Evolutionary conservation across 2,888 invertebrate species (phyloP).

Genomic region (Kuschelorhynchus macadamiae): DNA sequence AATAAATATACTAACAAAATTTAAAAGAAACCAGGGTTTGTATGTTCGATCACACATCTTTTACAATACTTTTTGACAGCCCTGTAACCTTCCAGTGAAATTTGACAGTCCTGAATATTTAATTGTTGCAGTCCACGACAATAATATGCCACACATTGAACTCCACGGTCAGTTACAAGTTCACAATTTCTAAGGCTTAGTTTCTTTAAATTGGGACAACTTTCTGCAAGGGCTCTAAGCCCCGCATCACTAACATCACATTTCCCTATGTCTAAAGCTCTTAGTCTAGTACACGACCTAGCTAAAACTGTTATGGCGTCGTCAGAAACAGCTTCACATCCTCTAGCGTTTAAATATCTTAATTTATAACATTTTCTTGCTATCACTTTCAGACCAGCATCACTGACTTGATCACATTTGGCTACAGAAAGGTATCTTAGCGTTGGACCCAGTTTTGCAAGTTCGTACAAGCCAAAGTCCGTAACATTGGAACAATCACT

Average conservation of each 20-base stretch:
- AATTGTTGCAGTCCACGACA: conserved; percentile 91
- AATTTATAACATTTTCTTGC: conserved; percentile 91
- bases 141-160: conserved; percentile 90
- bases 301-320: conserved; percentile 90
- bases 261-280: conserved; percentile 92
- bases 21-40: conserved; percentile 93
- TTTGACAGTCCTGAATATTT: conserved; percentile 94
- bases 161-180: conserved; percentile 89
- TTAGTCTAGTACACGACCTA: conserved; percentile 85
- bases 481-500: conserved; percentile 92
- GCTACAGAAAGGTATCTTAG: conserved; percentile 93
- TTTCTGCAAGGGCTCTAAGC: conserved; percentile 87
- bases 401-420: conserved; percentile 93
- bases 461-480: conserved; percentile 91
- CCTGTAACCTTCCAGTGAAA: conserved; percentile 89
- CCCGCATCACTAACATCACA: conserved; percentile 95
- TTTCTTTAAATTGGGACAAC: conserved; percentile 92
- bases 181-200: conserved; percentile 92
- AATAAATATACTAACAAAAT: too few relatives aligned
- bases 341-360: conserved; percentile 90
- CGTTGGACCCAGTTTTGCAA: conserved; percentile 91
- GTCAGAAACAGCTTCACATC: conserved; percentile 95
- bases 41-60: conserved; percentile 93
- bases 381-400: conserved; percentile 89
- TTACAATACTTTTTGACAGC: conserved; percentile 95